Conservation (phyloP, 2,888 invertebrate species). For the Psylliodes chrysocephalus region DNA sequence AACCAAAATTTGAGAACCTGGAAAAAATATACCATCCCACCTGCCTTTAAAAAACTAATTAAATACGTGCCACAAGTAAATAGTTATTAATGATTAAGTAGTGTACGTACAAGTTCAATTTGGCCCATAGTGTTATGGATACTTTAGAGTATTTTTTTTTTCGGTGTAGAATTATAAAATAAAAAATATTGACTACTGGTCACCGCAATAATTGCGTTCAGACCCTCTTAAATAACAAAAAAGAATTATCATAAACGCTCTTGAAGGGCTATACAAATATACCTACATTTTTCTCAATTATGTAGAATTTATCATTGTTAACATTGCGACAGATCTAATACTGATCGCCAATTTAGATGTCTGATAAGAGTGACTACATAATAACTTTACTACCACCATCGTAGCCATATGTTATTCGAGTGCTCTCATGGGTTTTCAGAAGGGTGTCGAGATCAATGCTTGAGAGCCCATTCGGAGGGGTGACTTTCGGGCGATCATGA, state of each 20-base stretch:
- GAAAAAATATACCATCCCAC: too few species aligned
- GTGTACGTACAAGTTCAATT: too few species aligned
- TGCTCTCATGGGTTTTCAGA: constrained; percentile 19
- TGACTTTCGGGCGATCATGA: constrained; percentile 45
- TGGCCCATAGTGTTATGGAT: too few species aligned
- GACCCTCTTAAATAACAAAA: constrained; percentile 12
- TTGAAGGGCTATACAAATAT: background rate
- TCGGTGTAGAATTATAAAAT: too few species aligned
- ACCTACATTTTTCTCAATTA: constrained; percentile 18
- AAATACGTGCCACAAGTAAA: too few species aligned
- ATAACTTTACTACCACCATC: constrained; percentile 52
- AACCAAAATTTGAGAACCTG: too few species aligned
- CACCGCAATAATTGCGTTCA: too few species aligned
- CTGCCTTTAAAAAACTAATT: too few species aligned
- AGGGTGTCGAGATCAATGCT: constrained; percentile 19
- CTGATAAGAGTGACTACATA: constrained; percentile 36
- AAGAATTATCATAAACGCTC: constrained; percentile 27
- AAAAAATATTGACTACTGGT: constrained; percentile 1
- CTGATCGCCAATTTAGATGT: constrained; percentile 39
- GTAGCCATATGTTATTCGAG: constrained; percentile 51
- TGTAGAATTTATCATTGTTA: constrained; percentile 36
- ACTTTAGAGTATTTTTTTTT: too few species aligned
- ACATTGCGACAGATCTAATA: constrained; percentile 37
- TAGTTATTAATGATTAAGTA: too few species aligned
- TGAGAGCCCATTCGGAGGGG: constrained; percentile 26